Evolutionary conservation across 1,140 invertebrate species (phyloP).

Genomic region (Aphelinus atriplicis): DNA sequence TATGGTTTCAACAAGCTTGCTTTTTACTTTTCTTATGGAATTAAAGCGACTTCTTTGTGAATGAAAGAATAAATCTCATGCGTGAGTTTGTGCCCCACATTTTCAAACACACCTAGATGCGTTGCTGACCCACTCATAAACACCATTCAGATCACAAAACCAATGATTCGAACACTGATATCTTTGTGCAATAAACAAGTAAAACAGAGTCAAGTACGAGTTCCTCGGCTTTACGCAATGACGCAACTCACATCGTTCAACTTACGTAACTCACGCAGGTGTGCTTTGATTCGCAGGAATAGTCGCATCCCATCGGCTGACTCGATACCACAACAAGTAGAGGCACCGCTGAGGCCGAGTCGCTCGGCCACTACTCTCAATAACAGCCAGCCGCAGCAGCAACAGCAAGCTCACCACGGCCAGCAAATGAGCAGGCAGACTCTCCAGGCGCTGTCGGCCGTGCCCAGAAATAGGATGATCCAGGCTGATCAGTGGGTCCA

Average conservation of each 20-base stretch:
- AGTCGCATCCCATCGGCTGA: constrained; percentile 72
- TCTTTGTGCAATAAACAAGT: no score
- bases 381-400: constrained; percentile 33
- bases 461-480: constrained; percentile 77
- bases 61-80: no score
- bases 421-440: constrained; percentile 81
- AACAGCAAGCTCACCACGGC: constrained; percentile 51
- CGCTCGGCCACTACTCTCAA: constrained; percentile 54
- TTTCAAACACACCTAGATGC: no score
- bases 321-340: constrained; percentile 64
- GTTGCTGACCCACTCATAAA: no score
- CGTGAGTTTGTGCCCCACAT: no score
- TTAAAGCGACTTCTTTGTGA: no score
- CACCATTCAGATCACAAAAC: no score
- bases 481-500: constrained; percentile 77
- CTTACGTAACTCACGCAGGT: constrained; percentile 11
- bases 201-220: no score
- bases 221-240: background rate
- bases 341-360: constrained; percentile 66
- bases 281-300: constrained; percentile 60
- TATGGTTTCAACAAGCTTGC: no score
- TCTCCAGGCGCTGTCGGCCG: constrained; percentile 80
- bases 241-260: background rate
- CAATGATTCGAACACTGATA: background rate
- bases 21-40: no score